Percentiles rank a stretch among this genome's conserved stretches.
Evolutionary conservation across 2,888 invertebrate genomes (phyloP).

Genomic region (Kryphioiulus occultus): DNA sequence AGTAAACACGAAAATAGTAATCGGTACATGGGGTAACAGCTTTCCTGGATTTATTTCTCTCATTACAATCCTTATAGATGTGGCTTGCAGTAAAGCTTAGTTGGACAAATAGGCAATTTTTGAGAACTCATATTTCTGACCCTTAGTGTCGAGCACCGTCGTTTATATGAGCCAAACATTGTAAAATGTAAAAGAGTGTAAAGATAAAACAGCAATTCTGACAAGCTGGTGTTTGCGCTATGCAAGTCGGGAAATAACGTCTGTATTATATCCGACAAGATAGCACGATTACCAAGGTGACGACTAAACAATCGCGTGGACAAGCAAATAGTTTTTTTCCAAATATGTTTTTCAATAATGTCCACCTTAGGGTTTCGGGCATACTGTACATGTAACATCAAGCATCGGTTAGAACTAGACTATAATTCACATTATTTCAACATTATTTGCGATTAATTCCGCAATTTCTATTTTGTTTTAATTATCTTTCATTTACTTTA

Average conservation of each 20-base stretch:
- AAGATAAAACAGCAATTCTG: conserved; percentile 36
- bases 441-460: too few species aligned
- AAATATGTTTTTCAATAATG: too few species aligned
- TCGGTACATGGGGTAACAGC: conserved; percentile 31
- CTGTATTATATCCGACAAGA: neutral
- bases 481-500: too few species aligned
- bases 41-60: conserved; percentile 39
- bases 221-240: conserved; percentile 10
- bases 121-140: conserved; percentile 36
- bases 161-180: conserved; percentile 34
- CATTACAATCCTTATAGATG: conserved; percentile 29
- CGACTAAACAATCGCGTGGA: neutral
- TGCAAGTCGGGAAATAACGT: neutral
- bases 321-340: too few species aligned
- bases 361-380: too few species aligned
- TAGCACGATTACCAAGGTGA: neutral
- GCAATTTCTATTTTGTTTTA: too few species aligned
- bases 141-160: neutral
- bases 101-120: conserved; percentile 38
- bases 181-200: conserved; percentile 40
- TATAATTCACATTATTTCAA: too few species aligned
- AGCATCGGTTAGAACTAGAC: too few species aligned
- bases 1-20: conserved; percentile 39
- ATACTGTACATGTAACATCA: too few species aligned
- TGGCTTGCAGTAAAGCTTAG: conserved; percentile 15